These are phyloP conservation scores for Germaria angustata DNA, from an alignment of 2,888 invertebrate genomes.

Conservation along the genomic window DNA sequence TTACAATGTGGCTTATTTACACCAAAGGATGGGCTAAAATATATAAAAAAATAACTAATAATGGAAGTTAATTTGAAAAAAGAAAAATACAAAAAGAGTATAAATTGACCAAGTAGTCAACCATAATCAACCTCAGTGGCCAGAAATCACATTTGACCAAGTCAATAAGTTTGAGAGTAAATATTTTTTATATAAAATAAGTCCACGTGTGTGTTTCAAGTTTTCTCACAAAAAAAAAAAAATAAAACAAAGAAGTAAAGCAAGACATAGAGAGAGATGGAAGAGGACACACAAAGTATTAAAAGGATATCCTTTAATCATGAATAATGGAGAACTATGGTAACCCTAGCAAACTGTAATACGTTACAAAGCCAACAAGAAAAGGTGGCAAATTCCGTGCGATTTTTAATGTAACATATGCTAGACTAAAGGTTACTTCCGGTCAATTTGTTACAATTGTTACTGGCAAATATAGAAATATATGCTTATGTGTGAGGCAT, in stretches of 20 bases:
- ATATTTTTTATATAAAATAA: constrained; percentile 57
- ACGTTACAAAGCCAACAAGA: constrained; percentile 19
- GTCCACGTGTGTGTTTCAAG: constrained; percentile 7
- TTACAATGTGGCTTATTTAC: constrained; percentile 65
- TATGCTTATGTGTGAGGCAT: background rate
- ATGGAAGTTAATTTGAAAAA: constrained; percentile 47
- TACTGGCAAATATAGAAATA: constrained; percentile 4
- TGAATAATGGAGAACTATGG: constrained; percentile 29
- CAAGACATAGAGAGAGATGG: background rate
- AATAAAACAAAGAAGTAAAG: background rate
- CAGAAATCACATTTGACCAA: constrained; percentile 75
- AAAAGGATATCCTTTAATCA: constrained; percentile 65
- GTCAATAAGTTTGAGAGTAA: constrained; percentile 65
- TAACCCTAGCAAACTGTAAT: constrained; percentile 46
- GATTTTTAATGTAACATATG: constrained; percentile 64
- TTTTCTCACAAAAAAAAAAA: background rate
- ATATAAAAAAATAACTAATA: constrained; percentile 17
- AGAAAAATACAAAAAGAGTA: constrained; percentile 28
- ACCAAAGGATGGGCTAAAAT: constrained; percentile 28
- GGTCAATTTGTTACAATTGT: constrained; percentile 67
- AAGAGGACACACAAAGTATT: background rate
- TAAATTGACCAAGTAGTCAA: constrained; percentile 70
- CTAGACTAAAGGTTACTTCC: constrained; percentile 66
- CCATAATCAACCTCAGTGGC: constrained; percentile 78
- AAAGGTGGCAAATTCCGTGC: constrained; percentile 56